Evolutionary conservation across 2,888 invertebrate genomes (phyloP).

Genomic region (Graphium colonna): DNA sequence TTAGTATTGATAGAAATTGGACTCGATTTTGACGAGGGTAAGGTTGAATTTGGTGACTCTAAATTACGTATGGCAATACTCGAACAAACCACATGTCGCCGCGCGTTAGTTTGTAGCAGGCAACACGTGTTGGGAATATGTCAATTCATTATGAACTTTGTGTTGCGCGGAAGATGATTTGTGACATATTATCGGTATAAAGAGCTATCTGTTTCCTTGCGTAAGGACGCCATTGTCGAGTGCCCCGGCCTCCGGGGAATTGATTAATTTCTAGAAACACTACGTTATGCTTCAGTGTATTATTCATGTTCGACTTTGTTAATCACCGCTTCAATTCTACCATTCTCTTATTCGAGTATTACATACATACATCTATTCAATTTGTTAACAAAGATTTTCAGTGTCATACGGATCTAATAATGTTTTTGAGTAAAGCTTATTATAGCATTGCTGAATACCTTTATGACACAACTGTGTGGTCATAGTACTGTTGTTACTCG

Average conservation of each 20-base stretch:
- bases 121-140: constrained; percentile 75
- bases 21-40: constrained; percentile 27
- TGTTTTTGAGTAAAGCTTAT: no score
- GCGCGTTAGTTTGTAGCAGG: constrained; percentile 38
- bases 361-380: constrained; percentile 45
- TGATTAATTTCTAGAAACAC: constrained; percentile 57
- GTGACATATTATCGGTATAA: constrained; percentile 76
- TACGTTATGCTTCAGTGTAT: constrained; percentile 5
- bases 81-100: constrained; percentile 36
- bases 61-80: no score
- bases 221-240: constrained; percentile 64
- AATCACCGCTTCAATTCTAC: no score
- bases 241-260: constrained; percentile 61
- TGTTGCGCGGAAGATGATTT: constrained; percentile 71
- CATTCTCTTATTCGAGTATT: constrained; percentile 1
- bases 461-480: no score
- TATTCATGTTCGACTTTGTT: background rate
- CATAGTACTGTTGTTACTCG: no score
- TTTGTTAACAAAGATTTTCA: constrained; percentile 36
- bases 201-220: constrained; percentile 65
- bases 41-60: constrained; percentile 33
- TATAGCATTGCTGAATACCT: no score
- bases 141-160: constrained; percentile 79
- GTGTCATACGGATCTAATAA: no score
- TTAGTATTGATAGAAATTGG: constrained; percentile 26